Evolutionary conservation across 2,797 vertebrate species (phyloP).

Genomic region (Hylomyscus alleni): DNA sequence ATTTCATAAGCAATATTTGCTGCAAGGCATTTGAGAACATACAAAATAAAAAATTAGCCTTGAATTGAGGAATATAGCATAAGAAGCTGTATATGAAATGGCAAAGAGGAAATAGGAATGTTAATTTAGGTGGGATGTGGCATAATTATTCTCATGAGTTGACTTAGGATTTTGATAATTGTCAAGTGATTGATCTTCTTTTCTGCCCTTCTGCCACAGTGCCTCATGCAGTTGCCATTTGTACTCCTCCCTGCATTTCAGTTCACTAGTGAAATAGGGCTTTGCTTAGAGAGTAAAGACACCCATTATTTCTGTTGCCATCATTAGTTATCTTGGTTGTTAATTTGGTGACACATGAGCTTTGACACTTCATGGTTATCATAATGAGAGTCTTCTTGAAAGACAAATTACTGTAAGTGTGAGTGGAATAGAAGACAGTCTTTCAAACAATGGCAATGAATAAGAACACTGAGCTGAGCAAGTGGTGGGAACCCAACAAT

Average conservation of each 20-base stretch:
- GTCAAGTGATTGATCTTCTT: not conserved
- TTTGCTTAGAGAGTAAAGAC: not conserved
- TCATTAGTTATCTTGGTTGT: not conserved
- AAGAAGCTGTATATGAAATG: not conserved
- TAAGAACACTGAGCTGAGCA: not conserved
- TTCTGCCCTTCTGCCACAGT: not conserved
- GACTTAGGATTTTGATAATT: not conserved
- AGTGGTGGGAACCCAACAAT: not conserved
- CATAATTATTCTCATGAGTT: not conserved
- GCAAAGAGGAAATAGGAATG: not conserved
- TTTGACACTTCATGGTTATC: not conserved
- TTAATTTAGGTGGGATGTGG: not conserved
- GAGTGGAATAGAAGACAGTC: not conserved
- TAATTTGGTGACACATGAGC: not conserved
- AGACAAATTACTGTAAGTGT: not conserved
- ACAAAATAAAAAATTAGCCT: constrained; percentile 34
- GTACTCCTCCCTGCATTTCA: not conserved
- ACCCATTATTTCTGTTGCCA: not conserved
- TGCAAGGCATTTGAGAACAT: constrained; percentile 30
- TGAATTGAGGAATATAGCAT: not conserved
- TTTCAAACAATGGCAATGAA: not conserved
- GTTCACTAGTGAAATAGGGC: not conserved
- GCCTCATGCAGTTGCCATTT: not conserved
- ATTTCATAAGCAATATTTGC: constrained; percentile 52
- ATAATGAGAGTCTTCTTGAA: constrained; percentile 33